These are phyloP conservation scores for Spermophilus dauricus DNA, from an alignment of 2,113 vertebrate species.

Conservation along the genomic window DNA sequence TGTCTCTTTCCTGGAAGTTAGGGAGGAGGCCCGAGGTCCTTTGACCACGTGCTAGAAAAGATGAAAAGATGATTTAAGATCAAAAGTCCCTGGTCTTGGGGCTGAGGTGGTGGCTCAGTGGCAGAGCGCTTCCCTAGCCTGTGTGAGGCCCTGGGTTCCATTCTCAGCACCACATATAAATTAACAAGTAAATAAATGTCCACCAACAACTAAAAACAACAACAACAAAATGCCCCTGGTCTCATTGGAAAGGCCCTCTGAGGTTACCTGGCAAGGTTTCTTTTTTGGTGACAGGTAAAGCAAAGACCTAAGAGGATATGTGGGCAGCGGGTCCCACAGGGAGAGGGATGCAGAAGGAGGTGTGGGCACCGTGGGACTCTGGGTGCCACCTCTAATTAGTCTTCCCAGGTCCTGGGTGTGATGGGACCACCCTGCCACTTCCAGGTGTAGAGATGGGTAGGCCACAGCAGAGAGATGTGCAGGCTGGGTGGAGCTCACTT, in stretches of 20 bases:
- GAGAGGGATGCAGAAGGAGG: too few relatives aligned
- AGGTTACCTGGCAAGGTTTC: background rate
- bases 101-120: too few relatives aligned
- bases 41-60: background rate
- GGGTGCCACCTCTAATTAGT: background rate
- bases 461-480: background rate
- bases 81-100: background rate
- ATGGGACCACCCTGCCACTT: too few relatives aligned
- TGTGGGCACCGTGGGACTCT: background rate
- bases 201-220: too few relatives aligned
- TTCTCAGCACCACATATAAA: too few relatives aligned
- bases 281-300: background rate
- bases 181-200: too few relatives aligned
- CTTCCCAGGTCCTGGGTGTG: background rate
- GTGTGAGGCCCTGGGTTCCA: too few relatives aligned
- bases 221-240: background rate
- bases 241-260: background rate
- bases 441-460: background rate
- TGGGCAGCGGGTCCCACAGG: background rate
- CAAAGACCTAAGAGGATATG: fast-evolving
- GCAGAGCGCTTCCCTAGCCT: too few relatives aligned
- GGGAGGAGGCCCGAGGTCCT: background rate
- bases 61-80: background rate
- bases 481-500: background rate
- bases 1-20: background rate